Conservation (phyloP, 2,888 invertebrate genomes). For the Rhimphoctona megacephalus region DNA sequence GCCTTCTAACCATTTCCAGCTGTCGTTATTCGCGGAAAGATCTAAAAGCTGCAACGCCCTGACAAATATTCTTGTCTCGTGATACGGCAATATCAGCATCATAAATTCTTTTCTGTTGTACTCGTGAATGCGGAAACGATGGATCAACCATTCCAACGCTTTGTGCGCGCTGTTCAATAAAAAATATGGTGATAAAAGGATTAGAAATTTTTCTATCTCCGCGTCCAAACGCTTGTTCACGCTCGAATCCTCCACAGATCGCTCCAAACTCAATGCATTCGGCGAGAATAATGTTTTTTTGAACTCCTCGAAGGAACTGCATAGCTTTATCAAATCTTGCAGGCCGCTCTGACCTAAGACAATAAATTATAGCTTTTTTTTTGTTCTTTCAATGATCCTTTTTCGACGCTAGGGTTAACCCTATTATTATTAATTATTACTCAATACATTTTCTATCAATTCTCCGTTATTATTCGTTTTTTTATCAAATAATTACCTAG, state of each 20-base stretch:
- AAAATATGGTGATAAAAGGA: constrained; percentile 95
- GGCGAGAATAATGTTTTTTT: constrained; percentile 91
- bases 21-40: constrained; percentile 87
- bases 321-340: constrained; percentile 91
- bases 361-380: neutral
- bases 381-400: neutral
- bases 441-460: no score
- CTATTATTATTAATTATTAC: no score
- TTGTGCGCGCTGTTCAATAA: constrained; percentile 94
- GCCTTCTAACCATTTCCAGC: constrained; percentile 92
- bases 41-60: constrained; percentile 91
- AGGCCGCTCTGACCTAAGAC: constrained; percentile 90
- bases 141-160: constrained; percentile 97
- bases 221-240: constrained; percentile 92
- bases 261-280: constrained; percentile 91
- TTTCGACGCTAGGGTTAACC: no score
- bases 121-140: constrained; percentile 94
- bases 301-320: constrained; percentile 90
- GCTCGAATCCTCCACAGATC: constrained; percentile 91
- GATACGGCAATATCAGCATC: constrained; percentile 94
- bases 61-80: constrained; percentile 96
- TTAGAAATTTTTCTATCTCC: constrained; percentile 92
- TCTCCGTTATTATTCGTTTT: no score
- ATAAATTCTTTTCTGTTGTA: constrained; percentile 94
- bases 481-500: no score